Evolutionary conservation across 2,797 vertebrate genomes (phyloP).

Genomic region (Moxostoma hubbsi): DNA sequence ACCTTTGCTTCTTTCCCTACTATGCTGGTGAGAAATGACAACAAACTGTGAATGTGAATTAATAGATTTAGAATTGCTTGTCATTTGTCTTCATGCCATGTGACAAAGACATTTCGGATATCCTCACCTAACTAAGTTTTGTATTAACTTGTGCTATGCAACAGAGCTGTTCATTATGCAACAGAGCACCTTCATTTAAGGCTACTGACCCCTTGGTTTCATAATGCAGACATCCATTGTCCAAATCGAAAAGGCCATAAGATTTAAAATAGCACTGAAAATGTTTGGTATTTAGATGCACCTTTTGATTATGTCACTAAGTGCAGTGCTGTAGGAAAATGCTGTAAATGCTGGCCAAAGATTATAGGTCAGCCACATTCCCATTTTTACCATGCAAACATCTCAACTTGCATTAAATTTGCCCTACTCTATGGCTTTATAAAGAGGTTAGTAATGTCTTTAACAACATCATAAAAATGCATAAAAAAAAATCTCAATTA

Average conservation of each 20-base stretch:
- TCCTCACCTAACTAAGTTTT: background rate
- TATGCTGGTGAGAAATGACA: background rate
- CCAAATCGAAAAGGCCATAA: constrained; percentile 69
- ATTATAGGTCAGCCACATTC: background rate
- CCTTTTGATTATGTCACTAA: constrained; percentile 62
- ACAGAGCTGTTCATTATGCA: constrained; percentile 16
- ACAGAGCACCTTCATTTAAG: constrained; percentile 14
- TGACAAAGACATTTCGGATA: background rate
- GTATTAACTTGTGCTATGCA: constrained; percentile 11
- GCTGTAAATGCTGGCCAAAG: background rate
- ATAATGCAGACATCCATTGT: constrained; percentile 21
- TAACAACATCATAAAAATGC: background rate
- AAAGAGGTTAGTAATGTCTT: background rate
- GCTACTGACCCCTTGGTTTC: background rate
- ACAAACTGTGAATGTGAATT: background rate
- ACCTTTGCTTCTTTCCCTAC: background rate
- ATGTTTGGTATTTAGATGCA: constrained; percentile 69
- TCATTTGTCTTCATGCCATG: background rate
- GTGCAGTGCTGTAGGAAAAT: constrained; percentile 56
- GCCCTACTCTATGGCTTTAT: background rate
- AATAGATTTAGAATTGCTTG: background rate
- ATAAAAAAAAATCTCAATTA: background rate
- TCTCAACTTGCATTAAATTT: background rate
- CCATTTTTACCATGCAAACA: constrained; percentile 28
- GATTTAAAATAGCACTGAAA: constrained; percentile 65